Conservation (phyloP, 1,140 invertebrate species). For the Dendroctonus ponderosae region DNA sequence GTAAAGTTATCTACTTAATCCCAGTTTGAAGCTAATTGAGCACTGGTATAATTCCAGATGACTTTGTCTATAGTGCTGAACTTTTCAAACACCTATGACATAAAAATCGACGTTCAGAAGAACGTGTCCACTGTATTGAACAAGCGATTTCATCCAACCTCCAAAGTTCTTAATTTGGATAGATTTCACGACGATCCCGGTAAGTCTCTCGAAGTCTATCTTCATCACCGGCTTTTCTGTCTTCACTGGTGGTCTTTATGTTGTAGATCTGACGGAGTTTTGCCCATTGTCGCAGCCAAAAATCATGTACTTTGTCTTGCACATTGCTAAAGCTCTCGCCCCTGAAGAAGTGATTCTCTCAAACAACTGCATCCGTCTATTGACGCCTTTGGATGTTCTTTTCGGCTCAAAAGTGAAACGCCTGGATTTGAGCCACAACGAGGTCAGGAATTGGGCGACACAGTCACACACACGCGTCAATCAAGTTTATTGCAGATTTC, state of each 20-base stretch:
- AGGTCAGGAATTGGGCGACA: slow-evolving; percentile 35
- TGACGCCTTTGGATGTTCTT: slow-evolving; percentile 49
- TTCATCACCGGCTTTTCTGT: no score
- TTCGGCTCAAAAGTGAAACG: slow-evolving; percentile 45
- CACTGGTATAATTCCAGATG: slow-evolving; percentile 40
- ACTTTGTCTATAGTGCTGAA: slow-evolving; percentile 52
- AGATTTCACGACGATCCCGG: slow-evolving; percentile 54
- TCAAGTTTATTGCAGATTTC: no score
- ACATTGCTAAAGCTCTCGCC: slow-evolving; percentile 48
- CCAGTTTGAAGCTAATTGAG: no score
- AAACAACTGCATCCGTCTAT: slow-evolving; percentile 51
- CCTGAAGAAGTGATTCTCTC: slow-evolving; percentile 51
- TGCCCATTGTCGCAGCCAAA: slow-evolving; percentile 54
- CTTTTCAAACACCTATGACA: slow-evolving; percentile 52
- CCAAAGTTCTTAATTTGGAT: slow-evolving; percentile 51
- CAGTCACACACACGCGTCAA: no score
- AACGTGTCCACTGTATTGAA: slow-evolving; percentile 50
- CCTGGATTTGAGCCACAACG: slow-evolving; percentile 55
- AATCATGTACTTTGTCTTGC: slow-evolving; percentile 53
- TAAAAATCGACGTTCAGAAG: slow-evolving; percentile 54
- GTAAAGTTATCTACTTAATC: no score
- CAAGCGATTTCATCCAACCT: slow-evolving; percentile 47
- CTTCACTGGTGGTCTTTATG: slow-evolving; percentile 16
- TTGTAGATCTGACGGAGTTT: slow-evolving; percentile 51
- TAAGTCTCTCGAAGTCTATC: background rate